These are phyloP conservation scores for Rousettus leschenaultii DNA, from an alignment of 2,113 vertebrate species.

Conservation along the genomic window DNA sequence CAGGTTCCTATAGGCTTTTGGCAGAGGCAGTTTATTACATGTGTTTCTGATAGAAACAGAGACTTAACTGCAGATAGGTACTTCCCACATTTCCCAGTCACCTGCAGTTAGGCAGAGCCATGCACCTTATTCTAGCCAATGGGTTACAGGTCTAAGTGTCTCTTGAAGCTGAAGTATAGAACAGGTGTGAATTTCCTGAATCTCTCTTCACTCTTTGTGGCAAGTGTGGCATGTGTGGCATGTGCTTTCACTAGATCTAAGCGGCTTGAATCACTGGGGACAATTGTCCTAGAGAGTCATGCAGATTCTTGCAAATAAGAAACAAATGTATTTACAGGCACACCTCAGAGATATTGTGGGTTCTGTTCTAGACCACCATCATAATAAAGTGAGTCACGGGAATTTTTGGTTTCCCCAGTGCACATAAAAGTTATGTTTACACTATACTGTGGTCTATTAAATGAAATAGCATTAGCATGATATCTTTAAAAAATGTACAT, in stretches of 20 bases:
- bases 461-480: background rate
- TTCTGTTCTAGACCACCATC: background rate
- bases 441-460: background rate
- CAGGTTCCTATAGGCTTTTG: background rate
- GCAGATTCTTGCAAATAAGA: background rate
- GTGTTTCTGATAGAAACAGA: background rate
- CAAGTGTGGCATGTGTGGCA: background rate
- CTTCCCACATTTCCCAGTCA: background rate
- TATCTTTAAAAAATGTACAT: background rate
- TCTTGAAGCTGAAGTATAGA: accelerated
- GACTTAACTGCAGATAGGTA: too few relatives aligned
- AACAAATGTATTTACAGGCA: background rate
- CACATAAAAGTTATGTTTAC: background rate
- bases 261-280: background rate
- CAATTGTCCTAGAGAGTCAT: background rate
- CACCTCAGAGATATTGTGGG: background rate
- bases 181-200: background rate
- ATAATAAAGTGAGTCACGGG: background rate
- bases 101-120: background rate
- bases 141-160: background rate
- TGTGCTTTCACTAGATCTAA: background rate
- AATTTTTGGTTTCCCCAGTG: background rate
- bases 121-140: background rate
- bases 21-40: background rate
- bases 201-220: background rate